A percentile compares a stretch with the other conserved stretches of the same genome.
Conservation (phyloP, 2,797 vertebrate genomes). For the Balearica regulorum region DNA sequence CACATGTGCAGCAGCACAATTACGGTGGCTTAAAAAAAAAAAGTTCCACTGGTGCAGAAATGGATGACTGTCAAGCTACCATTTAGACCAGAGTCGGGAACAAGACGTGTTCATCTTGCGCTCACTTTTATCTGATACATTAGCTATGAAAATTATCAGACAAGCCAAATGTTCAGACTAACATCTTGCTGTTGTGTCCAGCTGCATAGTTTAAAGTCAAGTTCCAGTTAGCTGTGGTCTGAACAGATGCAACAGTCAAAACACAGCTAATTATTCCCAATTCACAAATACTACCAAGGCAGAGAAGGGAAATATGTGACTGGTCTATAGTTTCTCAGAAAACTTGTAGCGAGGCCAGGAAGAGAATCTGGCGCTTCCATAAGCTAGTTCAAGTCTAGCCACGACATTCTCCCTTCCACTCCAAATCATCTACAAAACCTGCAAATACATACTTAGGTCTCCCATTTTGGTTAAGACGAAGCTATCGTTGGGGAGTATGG, state of each 20-base stretch:
- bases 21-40: neutral
- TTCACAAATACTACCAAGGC: neutral
- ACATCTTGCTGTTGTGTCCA: neutral
- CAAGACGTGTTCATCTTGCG: neutral
- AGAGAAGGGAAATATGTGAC: neutral
- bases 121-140: constrained; percentile 41
- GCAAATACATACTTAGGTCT: neutral
- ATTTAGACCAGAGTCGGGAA: neutral
- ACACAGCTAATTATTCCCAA: constrained; percentile 27
- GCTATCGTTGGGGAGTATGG: fast-evolving
- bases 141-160: constrained; percentile 36
- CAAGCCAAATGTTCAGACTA: neutral
- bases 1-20: neutral
- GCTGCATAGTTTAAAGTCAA: neutral
- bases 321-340: neutral
- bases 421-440: neutral
- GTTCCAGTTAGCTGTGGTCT: constrained; percentile 18
- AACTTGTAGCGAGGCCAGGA: neutral
- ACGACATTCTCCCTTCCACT: neutral
- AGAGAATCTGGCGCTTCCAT: neutral
- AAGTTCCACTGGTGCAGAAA: neutral
- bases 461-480: neutral
- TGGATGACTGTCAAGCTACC: neutral
- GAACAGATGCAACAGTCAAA: constrained; percentile 32
- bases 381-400: neutral